Evolutionary conservation across 2,113 vertebrate species (phyloP).

Genomic region (Steatornis caripensis): DNA sequence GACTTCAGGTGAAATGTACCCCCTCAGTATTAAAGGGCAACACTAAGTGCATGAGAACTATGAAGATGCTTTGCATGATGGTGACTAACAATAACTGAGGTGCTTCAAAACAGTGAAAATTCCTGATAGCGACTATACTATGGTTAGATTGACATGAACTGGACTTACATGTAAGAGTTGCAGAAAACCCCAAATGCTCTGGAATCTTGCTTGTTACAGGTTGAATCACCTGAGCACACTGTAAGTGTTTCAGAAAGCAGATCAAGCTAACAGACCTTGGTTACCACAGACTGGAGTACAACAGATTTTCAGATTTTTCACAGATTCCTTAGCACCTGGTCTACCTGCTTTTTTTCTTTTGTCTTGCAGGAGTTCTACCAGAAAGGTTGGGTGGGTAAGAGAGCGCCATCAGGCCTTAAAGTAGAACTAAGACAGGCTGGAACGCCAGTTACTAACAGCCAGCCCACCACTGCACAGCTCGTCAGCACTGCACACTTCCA

Average conservation of each 20-base stretch:
- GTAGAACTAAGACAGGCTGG: not conserved
- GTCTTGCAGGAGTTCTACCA: not conserved
- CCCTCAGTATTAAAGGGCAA: not conserved
- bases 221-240: too few species aligned
- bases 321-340: not conserved
- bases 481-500: not conserved
- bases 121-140: fast-evolving
- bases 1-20: too few species aligned
- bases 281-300: not conserved
- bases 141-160: not conserved
- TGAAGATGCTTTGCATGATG: not conserved
- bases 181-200: not conserved
- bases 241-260: not conserved
- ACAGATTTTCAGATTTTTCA: not conserved
- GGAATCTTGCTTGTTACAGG: not conserved
- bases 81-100: not conserved
- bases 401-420: too few species aligned
- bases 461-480: not conserved
- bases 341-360: fast-evolving
- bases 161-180: too few species aligned
- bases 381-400: too few species aligned
- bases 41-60: too few species aligned
- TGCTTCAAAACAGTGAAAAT: not conserved
- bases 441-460: not conserved
- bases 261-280: fast-evolving